Conservation (phyloP, 2,113 vertebrate genomes). For the Alethe diademata region DNA sequence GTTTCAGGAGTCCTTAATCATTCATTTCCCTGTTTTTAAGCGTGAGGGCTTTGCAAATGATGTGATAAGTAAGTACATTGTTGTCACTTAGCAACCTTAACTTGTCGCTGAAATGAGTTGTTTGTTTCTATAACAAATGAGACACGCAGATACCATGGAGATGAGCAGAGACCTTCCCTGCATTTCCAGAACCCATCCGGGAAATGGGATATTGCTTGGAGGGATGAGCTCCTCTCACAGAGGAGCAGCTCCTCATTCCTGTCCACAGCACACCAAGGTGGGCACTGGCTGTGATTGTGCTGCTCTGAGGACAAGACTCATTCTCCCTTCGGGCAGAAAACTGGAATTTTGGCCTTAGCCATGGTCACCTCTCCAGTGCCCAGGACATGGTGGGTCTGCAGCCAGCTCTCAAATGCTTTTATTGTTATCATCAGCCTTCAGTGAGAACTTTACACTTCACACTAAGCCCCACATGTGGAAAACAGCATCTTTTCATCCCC, state of each 20-base stretch:
- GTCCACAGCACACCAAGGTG: neutral
- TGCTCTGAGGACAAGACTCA: neutral
- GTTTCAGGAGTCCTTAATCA: constrained; percentile 49
- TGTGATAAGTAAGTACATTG: constrained; percentile 61
- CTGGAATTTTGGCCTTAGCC: neutral
- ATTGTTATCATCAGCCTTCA: neutral
- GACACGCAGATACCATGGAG: constrained; percentile 56
- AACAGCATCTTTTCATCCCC: neutral
- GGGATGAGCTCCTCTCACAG: neutral
- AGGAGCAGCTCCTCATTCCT: neutral
- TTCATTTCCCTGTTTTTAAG: constrained; percentile 59
- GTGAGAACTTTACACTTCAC: neutral
- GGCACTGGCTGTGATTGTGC: neutral
- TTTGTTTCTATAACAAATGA: constrained; percentile 70
- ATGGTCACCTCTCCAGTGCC: neutral
- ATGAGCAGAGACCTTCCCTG: constrained; percentile 48
- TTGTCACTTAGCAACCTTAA: constrained; percentile 71
- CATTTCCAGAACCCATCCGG: neutral
- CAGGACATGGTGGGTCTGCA: neutral
- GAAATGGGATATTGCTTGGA: neutral
- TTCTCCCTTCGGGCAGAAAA: neutral
- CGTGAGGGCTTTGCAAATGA: constrained; percentile 51
- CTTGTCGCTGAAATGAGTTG: constrained; percentile 54
- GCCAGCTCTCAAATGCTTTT: neutral
- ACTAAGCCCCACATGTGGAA: neutral